Base-by-base conservation (phyloP, 2,888 invertebrate species). In the Lysandra bellargus region DNA sequence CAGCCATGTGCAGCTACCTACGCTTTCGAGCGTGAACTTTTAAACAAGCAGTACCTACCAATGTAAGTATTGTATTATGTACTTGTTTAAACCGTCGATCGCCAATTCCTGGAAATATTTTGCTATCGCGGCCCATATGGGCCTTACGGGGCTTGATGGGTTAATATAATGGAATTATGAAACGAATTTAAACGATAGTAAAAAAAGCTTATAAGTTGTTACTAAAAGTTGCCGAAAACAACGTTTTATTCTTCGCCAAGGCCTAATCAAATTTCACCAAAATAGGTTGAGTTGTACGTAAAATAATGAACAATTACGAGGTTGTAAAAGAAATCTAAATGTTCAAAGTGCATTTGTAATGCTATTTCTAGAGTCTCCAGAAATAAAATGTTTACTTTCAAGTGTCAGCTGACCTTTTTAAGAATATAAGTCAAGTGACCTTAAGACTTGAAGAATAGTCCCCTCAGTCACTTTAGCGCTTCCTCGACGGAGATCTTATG, bases 381-480 rank as follows among this genome's bases (percentile, higher is more conserved):
- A 37, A 17, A 69, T 64, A 33, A 69, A 69, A 69, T 69, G 69
- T 37, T 69, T 69, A 69, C 5, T 69, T 69, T 33, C 69, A 69
- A 33, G 33, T 69, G 69, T 76, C 76, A 57, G 33, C 30, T 53
- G 53, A 76, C 76, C 30, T 75, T 75, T 53, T 53, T 30, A 33
- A 76, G 76, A 76, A 76, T 53, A 76, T 76, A 57, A 53, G 76
- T 76, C 76, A 33, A 57, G 53, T 30, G 17, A 7, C 1, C 57
- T 76, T 33, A 76, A 57, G 76, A 53, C 4, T 57, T 49, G 75
- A 23, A 75, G 75, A 53, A 30, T 49, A 53, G 23, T 57, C 53
- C 76, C 76, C 53, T 57, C 30, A 57, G 33, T 33, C 76, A 37
- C 76, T 76, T 53, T 76, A 14, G 6, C 49, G 33, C 75, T 23